Percentiles rank a stretch among this genome's conserved stretches.
Conservation (phyloP, 2,797 vertebrate species). For the Catharus ustulatus region DNA sequence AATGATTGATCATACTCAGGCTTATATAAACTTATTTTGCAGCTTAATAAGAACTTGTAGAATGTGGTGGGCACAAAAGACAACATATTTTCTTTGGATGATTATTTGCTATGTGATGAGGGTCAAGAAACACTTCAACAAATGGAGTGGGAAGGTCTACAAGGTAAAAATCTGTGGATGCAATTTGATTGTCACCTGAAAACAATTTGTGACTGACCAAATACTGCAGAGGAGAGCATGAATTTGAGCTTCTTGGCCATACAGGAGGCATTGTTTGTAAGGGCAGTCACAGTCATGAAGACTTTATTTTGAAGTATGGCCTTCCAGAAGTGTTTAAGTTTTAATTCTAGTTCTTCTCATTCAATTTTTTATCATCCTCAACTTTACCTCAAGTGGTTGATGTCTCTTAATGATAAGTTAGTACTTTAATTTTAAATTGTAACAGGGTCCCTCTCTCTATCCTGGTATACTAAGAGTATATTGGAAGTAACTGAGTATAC, state of each 20-base stretch:
- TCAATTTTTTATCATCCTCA: background rate
- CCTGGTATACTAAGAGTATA: rapidly evolving
- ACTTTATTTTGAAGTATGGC: background rate
- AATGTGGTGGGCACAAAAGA: background rate
- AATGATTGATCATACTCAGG: background rate
- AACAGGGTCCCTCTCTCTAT: background rate
- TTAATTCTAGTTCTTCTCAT: background rate
- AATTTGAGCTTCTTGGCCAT: background rate
- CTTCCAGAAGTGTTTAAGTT: background rate
- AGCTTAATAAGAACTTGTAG: background rate
- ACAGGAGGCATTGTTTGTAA: background rate
- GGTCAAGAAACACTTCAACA: background rate
- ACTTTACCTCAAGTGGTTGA: background rate
- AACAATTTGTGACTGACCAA: background rate
- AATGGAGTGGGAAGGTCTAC: background rate
- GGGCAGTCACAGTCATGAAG: background rate
- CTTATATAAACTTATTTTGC: background rate
- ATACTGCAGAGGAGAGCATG: background rate
- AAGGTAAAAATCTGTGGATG: background rate
- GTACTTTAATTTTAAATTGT: background rate
- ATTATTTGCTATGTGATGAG: background rate
- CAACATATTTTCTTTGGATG: background rate
- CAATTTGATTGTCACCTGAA: background rate
- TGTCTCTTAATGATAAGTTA: background rate
- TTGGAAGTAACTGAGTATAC: background rate